Conservation (phyloP, 2,888 invertebrate genomes). For the Hemithea aestivaria region DNA sequence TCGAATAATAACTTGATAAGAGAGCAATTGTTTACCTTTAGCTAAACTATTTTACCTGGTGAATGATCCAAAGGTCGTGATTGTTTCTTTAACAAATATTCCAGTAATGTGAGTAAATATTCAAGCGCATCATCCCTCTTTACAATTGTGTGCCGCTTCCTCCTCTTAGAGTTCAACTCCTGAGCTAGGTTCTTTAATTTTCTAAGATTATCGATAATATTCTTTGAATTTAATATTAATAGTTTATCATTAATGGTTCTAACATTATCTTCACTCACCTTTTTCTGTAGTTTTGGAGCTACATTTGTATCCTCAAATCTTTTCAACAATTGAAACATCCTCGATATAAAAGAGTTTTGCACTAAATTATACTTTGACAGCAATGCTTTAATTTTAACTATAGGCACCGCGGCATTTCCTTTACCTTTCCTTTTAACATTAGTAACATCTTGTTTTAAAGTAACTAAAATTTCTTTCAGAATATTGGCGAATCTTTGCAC, state of each 20-base stretch:
- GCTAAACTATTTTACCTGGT: conserved; percentile 44
- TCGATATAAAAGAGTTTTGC: conserved; percentile 7
- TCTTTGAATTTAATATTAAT: conserved; percentile 46
- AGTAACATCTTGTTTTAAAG: conserved; percentile 1
- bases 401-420: conserved; percentile 23
- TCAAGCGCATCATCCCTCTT: conserved; percentile 49
- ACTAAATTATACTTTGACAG: conserved; percentile 42
- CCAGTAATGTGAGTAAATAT: conserved; percentile 59
- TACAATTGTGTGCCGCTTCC: conserved; percentile 38
- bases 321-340: conserved; percentile 45
- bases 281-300: conserved; percentile 15
- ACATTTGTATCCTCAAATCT: conserved; percentile 30
- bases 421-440: conserved; percentile 2
- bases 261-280: conserved; percentile 14
- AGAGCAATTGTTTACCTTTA: too few relatives aligned
- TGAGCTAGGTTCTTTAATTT: conserved; percentile 49
- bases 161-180: conserved; percentile 37
- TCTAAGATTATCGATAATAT: conserved; percentile 53
- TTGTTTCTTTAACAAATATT: conserved; percentile 51
- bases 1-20: too few relatives aligned
- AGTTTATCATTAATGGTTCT: conserved; percentile 23
- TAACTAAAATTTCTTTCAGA: conserved; percentile 47
- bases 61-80: conserved; percentile 38
- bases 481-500: conserved; percentile 51
- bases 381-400: conserved; percentile 41